Evolutionary conservation across 2,113 vertebrate species (phyloP), one percentile per base, ranked within the genome.

Genomic region (Pachypanchax playfairii): DNA sequence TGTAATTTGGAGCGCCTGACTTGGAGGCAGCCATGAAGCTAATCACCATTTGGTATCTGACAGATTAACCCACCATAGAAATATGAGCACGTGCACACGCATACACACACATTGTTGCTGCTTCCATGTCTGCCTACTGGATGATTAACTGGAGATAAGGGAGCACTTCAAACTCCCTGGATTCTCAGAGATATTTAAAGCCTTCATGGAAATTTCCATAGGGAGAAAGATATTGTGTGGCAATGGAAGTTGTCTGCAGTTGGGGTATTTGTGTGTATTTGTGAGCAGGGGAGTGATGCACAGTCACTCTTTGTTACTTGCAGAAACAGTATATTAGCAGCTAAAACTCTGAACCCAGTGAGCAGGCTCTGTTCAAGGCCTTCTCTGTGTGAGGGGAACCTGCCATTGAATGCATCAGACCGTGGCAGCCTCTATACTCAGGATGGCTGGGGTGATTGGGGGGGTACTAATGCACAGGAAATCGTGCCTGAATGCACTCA

Each of bases 121-220:
- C 73, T 70, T 76, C 76, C 70, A 60, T 77, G 54, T 52, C 73
- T 88, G 80, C 80, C 85, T 87, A 76, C 78, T 84, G 79, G 85
- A 85, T 90, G 89, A 90, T 90, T 88, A 89, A 86, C 82, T 78
- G 75, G 85, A 88, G 86, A 89, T 87, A 88, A 87, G 87, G 86
- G 83, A 86, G 64, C 15, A 68, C 73, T 86, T 86, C 70, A 85
- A 79, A 88, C 86, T 81, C 83, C 85, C 73, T 39, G 65, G 83
- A 83, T 87, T 89, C 82, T 85, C 79, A 78, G 63, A 70, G 87
- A 86, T 87, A 90, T 89, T 89, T 88, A 83, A 90, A 90, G 85
- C 82, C 84, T 60, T 69, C 75, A 75, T 83, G 86, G 86, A 89
- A 88, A 87, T 89, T 88, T 90, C 87, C 87, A 84, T 85, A 70